These are phyloP conservation scores for Lophura nycthemera DNA, from an alignment of 2,113 vertebrate genomes.

Conservation along the genomic window DNA sequence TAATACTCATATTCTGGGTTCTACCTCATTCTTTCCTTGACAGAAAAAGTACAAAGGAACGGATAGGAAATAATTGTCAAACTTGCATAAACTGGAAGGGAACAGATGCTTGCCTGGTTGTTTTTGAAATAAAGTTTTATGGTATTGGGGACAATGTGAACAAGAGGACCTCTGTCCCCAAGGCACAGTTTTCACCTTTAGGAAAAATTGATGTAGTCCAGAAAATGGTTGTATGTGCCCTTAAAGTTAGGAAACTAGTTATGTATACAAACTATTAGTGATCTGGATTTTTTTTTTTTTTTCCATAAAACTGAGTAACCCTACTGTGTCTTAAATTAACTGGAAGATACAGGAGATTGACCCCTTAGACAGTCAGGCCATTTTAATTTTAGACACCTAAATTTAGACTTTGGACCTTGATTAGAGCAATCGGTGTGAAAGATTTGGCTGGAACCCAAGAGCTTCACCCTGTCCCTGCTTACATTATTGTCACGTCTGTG, in stretches of 20 bases:
- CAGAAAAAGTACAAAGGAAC: background rate
- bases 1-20: background rate
- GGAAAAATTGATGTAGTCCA: background rate
- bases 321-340: background rate
- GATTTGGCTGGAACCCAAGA: conserved; percentile 19
- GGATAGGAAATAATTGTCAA: background rate
- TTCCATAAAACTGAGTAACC: background rate
- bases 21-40: background rate
- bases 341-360: background rate
- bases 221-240: background rate
- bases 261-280: background rate
- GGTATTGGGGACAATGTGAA: background rate
- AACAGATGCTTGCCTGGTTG: background rate
- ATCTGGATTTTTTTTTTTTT: background rate
- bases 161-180: background rate
- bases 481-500: background rate
- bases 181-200: background rate
- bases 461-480: background rate
- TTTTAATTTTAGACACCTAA: conserved; percentile 54
- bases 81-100: background rate
- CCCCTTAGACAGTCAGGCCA: background rate
- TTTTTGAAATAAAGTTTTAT: background rate
- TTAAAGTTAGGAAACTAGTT: background rate
- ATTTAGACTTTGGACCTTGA: conserved; percentile 31
- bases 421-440: background rate